phyloP scores from a whole-genome alignment of 1,140 invertebrate genomes.

The Lucilia cuprina region DNA sequence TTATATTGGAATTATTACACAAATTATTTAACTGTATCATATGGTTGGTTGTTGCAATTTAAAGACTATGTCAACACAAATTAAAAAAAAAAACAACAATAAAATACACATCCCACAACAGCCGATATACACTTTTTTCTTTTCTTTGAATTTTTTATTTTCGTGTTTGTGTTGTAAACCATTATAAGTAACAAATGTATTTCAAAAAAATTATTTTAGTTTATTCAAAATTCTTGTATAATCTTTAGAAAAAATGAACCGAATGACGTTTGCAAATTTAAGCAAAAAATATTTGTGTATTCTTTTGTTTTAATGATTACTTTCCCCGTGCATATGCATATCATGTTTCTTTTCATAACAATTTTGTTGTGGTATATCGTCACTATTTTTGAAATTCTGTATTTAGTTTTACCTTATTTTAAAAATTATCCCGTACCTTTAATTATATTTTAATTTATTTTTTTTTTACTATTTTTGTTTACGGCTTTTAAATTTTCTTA shows the following conservation, averaged over 20 bases:
- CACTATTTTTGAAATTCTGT: neutral
- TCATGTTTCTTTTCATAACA: neutral
- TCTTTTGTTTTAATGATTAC: neutral
- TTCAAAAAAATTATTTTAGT: neutral
- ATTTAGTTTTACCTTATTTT: neutral
- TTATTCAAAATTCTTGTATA: neutral
- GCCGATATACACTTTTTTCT: too few relatives aligned
- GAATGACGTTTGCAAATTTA: neutral
- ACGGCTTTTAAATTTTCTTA: neutral
- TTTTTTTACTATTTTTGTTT: neutral
- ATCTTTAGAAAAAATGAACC: neutral
- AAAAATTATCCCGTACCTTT: neutral
- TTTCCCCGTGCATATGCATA: neutral
- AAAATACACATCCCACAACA: too few relatives aligned
- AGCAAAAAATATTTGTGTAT: neutral
- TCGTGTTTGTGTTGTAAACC: too few relatives aligned
- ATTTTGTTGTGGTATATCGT: neutral
- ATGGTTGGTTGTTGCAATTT: too few relatives aligned
- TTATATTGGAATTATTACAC: too few relatives aligned
- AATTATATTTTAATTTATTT: neutral
- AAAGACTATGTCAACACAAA: too few relatives aligned
- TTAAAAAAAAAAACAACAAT: too few relatives aligned
- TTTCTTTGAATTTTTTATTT: too few relatives aligned
- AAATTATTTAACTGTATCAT: too few relatives aligned
- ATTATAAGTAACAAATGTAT: neutral